Evolutionary conservation across 1,140 invertebrate species (phyloP).

Genomic region (Bilobella aurantiaca): DNA sequence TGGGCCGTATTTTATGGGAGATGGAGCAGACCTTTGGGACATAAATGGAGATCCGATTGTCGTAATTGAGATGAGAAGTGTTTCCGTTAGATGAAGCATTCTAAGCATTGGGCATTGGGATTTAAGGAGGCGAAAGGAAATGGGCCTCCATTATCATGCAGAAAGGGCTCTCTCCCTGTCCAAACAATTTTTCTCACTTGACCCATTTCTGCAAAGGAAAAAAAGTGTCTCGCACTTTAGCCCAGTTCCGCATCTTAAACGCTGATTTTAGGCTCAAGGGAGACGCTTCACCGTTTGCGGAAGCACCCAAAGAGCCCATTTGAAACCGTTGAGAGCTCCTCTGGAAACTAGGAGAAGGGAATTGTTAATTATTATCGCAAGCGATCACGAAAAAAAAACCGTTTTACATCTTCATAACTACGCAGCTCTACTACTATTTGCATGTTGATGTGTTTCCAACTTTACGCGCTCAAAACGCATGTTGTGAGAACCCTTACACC

Average conservation of each 20-base stretch:
- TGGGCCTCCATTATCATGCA: constrained; percentile 1
- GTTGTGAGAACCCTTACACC: too few species aligned
- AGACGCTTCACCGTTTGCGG: background rate
- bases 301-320: background rate
- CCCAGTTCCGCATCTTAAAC: background rate
- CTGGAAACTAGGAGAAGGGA: background rate
- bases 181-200: background rate
- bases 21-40: background rate
- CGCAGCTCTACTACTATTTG: background rate
- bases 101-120: background rate
- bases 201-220: background rate
- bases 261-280: background rate
- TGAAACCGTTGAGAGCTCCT: background rate
- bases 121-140: background rate
- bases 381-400: background rate
- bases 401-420: background rate
- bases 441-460: background rate
- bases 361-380: background rate
- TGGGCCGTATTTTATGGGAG: background rate
- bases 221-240: background rate
- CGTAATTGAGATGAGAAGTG: constrained; percentile 5
- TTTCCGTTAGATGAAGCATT: constrained; percentile 3
- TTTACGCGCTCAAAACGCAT: too few species aligned
- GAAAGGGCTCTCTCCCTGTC: background rate
- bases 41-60: constrained; percentile 7